Evolutionary conservation across 1,140 invertebrate genomes (phyloP), one percentile per base, ranked within the genome.

Genomic region (Pararge aegeria): DNA sequence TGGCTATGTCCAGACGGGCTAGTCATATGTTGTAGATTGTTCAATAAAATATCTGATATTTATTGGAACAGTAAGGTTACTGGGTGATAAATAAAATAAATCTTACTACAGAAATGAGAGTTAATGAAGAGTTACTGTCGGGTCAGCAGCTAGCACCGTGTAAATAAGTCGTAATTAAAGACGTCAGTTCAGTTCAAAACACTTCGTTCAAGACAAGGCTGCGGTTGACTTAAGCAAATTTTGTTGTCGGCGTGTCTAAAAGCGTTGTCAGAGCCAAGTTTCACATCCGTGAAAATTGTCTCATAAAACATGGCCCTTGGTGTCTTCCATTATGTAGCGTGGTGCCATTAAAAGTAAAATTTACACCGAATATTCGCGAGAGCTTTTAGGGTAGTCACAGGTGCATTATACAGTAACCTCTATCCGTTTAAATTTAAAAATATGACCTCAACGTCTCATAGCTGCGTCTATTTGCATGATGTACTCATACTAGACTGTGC

Each of bases 341-440:
- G 59, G 60, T 59, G 59, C 80, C 83, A 87, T 88, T 88, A 88
- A 88, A 88, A 88, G 86, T 86, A 88, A 88, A 88, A 70, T 88
- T 86, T 78, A 75, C 73, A 70, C 69, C 60, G 77, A 79, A 82
- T 83, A 79, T 81, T 78, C 70, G 78, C 66, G 66, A 71, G 72
- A 70, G 85, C 85, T 86, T 84, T 88, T 86, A 86, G 75, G 65
- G 60, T 76, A 75, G 79, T 76, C 80, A 71, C 85, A 88, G 83
- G 85, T 88, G 83, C 78, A 86, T 82, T 80, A 78, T 69, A 77
- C 61, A 54, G 71, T 75, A 75, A 75, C 73, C 74, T 78, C 73
- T 74, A 75, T 70, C 62, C 67, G 68, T 64, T 81, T 78, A 80
- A 80, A 78, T 82, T 74, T 79, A 75, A 78, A 80, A 78, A 82